These are phyloP conservation scores for Brachionus paranguensis DNA, from an alignment of 1,140 invertebrate species.

Conservation along the genomic window DNA sequence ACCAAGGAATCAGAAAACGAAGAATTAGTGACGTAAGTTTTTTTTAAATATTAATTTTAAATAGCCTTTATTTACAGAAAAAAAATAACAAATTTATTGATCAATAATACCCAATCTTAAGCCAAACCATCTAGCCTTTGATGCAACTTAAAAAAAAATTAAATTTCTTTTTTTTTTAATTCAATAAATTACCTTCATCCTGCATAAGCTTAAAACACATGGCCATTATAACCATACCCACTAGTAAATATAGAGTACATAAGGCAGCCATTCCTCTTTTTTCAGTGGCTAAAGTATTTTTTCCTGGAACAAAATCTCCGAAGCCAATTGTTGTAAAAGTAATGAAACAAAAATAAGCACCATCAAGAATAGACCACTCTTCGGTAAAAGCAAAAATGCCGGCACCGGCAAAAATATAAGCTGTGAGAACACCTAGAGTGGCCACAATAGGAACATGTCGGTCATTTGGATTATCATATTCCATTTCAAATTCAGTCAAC, in stretches of 20 bases:
- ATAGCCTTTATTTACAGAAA: conserved; percentile 20
- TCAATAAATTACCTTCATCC: conserved; percentile 23
- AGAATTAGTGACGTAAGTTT: conserved; percentile 66
- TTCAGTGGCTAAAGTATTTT: conserved; percentile 47
- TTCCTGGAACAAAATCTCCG: conserved; percentile 48
- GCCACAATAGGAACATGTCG: conserved; percentile 70
- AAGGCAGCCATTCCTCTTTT: conserved; percentile 25
- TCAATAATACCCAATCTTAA: conserved; percentile 38
- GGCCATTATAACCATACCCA: conserved; percentile 42
- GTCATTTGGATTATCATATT: conserved; percentile 39
- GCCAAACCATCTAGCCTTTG: conserved; percentile 36
- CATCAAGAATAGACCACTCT: conserved; percentile 41
- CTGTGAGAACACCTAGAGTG: conserved; percentile 60
- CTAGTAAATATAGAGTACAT: conserved; percentile 36
- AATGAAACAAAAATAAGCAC: conserved; percentile 60
- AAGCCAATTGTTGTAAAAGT: conserved; percentile 57
- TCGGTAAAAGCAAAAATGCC: conserved; percentile 43
- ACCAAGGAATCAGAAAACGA: conserved; percentile 59
- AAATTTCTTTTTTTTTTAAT: too few species aligned
- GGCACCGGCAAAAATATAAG: conserved; percentile 41
- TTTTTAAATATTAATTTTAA: not conserved
- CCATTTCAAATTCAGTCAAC: conserved; percentile 38
- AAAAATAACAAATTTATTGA: conserved; percentile 25
- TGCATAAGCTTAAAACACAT: conserved; percentile 42
- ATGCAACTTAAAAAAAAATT: not conserved